Percentiles rank a stretch among this genome's conserved stretches.
Conservation (phyloP, 2,888 invertebrate species). For the Euplexia lucipara region DNA sequence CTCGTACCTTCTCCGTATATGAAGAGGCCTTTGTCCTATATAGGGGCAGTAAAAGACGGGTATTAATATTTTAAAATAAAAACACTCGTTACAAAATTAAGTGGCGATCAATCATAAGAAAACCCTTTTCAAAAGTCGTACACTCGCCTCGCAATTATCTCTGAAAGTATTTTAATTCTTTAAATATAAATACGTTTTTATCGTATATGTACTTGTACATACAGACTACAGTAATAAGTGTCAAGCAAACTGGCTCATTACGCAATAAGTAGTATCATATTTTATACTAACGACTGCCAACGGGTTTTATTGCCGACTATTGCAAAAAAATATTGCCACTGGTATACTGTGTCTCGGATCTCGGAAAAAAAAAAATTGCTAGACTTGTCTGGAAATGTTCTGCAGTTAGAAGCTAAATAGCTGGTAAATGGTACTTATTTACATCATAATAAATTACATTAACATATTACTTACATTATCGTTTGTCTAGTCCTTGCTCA, state of each 20-base stretch:
- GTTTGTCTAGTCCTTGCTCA: not conserved
- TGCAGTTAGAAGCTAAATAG: conserved; percentile 25
- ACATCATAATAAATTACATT: conserved; percentile 6
- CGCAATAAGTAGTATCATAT: conserved; percentile 61
- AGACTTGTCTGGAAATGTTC: conserved; percentile 15
- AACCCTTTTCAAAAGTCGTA: conserved; percentile 17
- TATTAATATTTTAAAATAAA: too few relatives aligned
- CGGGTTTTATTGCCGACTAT: conserved; percentile 59
- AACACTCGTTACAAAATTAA: conserved; percentile 14
- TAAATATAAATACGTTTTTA: conserved; percentile 34
- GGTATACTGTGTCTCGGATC: conserved; percentile 39
- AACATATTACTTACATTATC: not conserved
- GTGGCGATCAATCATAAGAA: conserved; percentile 33
- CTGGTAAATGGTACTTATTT: conserved; percentile 21
- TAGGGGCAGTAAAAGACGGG: too few relatives aligned
- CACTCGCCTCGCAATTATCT: conserved; percentile 20
- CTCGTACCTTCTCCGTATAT: too few relatives aligned
- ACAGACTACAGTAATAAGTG: conserved; percentile 51
- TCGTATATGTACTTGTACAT: conserved; percentile 11
- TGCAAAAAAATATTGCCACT: conserved; percentile 55
- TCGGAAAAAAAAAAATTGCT: conserved; percentile 43
- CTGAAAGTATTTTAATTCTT: conserved; percentile 30
- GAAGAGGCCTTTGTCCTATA: too few relatives aligned
- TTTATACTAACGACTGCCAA: conserved; percentile 61
- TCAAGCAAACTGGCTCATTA: conserved; percentile 61